These are phyloP conservation scores for Muschampia plurimacula DNA, from an alignment of 2,888 invertebrate species.

Conservation along the genomic window DNA sequence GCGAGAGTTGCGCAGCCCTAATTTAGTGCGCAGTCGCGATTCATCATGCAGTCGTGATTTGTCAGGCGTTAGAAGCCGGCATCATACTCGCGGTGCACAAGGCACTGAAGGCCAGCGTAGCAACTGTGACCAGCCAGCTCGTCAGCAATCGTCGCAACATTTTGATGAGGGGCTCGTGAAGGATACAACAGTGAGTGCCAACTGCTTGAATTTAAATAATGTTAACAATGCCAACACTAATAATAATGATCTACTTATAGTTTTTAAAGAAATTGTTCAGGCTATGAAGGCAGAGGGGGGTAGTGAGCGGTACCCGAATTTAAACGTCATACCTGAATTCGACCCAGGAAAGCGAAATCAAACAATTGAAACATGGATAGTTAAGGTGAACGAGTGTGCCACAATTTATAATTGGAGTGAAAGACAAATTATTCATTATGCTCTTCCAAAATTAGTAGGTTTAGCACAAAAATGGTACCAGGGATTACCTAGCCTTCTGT, in stretches of 20 bases:
- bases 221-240: background rate
- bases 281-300: conserved; percentile 11
- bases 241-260: conserved; percentile 1
- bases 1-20: background rate
- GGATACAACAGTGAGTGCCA: background rate
- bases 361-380: conserved; percentile 10
- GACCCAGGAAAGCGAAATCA: conserved; percentile 17
- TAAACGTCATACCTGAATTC: conserved; percentile 23
- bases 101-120: background rate
- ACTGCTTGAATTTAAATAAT: background rate
- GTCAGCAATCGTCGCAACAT: background rate
- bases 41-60: background rate
- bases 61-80: background rate
- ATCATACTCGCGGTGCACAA: background rate
- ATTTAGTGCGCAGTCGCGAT: background rate
- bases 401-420: conserved; percentile 26
- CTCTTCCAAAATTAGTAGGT: conserved; percentile 18
- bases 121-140: background rate
- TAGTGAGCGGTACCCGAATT: conserved; percentile 13
- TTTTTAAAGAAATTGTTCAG: conserved; percentile 25
- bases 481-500: conserved; percentile 14
- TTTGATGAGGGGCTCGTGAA: background rate
- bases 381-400: conserved; percentile 23
- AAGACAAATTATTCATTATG: conserved; percentile 24
- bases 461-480: conserved; percentile 25